These are phyloP conservation scores for Lathronympha strigana DNA, from an alignment of 2,888 invertebrate species.

Conservation along the genomic window DNA sequence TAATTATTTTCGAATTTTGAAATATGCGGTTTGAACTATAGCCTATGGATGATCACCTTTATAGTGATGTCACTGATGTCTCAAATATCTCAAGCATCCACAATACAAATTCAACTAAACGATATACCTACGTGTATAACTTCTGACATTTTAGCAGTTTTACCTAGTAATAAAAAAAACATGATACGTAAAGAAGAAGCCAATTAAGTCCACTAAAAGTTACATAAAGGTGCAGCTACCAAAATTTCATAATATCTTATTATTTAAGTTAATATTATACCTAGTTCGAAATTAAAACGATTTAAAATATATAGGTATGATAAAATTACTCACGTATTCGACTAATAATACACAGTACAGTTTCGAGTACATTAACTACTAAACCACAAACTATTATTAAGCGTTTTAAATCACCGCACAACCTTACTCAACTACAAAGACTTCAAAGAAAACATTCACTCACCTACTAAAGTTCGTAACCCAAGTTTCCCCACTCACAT, in stretches of 20 bases:
- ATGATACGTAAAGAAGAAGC: neutral
- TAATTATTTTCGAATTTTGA: too few relatives aligned
- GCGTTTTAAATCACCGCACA: constrained; percentile 8
- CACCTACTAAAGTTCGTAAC: constrained; percentile 10
- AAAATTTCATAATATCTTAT: too few relatives aligned
- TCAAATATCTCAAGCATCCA: too few relatives aligned
- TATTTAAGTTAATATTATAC: too few relatives aligned
- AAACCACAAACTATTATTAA: neutral
- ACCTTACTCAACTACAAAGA: constrained; percentile 20
- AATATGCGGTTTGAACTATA: too few relatives aligned
- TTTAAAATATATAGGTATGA: neutral
- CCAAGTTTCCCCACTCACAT: constrained; percentile 14
- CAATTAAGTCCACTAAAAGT: neutral
- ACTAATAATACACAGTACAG: neutral
- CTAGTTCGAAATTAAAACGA: too few relatives aligned
- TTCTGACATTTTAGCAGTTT: too few relatives aligned
- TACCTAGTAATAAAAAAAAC: too few relatives aligned
- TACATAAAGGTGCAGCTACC: neutral
- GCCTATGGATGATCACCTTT: too few relatives aligned
- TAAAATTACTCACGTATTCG: constrained; percentile 3
- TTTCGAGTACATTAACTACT: neutral
- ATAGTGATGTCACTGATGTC: too few relatives aligned
- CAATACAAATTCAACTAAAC: too few relatives aligned
- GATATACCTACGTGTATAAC: too few relatives aligned
- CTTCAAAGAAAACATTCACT: neutral